These are phyloP conservation scores for Channa maculata DNA, from an alignment of 2,113 vertebrate species.

Conservation along the genomic window DNA sequence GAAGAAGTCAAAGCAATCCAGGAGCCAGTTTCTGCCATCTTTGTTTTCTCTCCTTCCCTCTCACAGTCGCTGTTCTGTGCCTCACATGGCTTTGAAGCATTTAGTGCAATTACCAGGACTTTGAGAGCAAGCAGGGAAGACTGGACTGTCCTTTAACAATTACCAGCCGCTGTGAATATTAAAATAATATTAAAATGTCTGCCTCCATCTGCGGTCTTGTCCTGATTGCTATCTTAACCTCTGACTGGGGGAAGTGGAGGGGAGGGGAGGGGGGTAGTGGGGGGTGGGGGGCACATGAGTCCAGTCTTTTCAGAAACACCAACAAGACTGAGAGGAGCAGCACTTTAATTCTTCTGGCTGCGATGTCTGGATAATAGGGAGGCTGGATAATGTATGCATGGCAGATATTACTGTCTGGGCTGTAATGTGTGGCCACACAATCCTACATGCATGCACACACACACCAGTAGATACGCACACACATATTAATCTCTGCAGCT, in stretches of 20 bases:
- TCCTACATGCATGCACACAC: conserved; percentile 7
- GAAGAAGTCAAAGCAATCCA: not conserved
- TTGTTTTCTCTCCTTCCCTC: conserved; percentile 87
- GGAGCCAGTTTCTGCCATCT: conserved; percentile 33
- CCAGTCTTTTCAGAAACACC: conserved; percentile 61
- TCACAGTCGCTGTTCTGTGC: conserved; percentile 79
- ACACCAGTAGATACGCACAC: conserved; percentile 15
- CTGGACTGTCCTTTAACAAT: conserved; percentile 99
- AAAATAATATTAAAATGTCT: conserved; percentile 99
- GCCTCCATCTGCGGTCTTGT: conserved; percentile 93
- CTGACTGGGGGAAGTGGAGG: conserved; percentile 86
- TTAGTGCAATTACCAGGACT: conserved; percentile 89
- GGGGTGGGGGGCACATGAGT: conserved; percentile 79
- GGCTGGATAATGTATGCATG: conserved; percentile 99
- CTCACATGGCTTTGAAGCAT: conserved; percentile 84
- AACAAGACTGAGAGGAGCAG: conserved; percentile 45
- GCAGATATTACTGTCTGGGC: conserved; percentile 99
- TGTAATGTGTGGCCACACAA: conserved; percentile 67
- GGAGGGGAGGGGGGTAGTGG: too few relatives aligned
- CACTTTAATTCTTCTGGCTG: conserved; percentile 98
- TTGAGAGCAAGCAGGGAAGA: conserved; percentile 83
- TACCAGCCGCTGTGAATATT: conserved; percentile 98
- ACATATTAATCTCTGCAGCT: conserved; percentile 63
- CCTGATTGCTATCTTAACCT: conserved; percentile 99
- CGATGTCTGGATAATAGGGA: conserved; percentile 97